Evolutionary conservation across 2,113 vertebrate species (phyloP), one percentile per base, ranked within the genome.

Genomic region (Ameiurus melas): DNA sequence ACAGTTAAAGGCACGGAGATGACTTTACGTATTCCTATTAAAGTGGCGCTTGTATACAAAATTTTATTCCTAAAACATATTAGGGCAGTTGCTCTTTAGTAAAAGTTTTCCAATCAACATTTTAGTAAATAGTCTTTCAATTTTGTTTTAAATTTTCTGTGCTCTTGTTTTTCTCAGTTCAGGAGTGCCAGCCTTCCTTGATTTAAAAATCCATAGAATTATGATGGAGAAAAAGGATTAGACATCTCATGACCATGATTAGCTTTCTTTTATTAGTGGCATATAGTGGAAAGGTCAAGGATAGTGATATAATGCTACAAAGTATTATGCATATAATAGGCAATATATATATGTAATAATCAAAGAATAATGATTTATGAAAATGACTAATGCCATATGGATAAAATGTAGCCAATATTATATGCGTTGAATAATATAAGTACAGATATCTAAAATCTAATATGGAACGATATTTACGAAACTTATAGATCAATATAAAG

Each of bases 241-340:
- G 10, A 81, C n/a, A 27, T 25, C 3, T 1, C 8, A 39, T 30
- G 33, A 58, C 12, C 2, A 12, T 57, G 51, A 19, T 68, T 6
- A 39, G 17, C 20, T 78, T 5, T 86, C 47, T 73, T 82, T 82
- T 82, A 62, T 89, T 89, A 89, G 79, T 87, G 81, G 57, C 84
- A 8, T 33, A 78, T 79, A 82, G 25, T 71, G 51, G 33, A 71
- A 87, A 86, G 87, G 53, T 19, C 93, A 82, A 88, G 68, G 79
- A 80, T 5, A 83, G 20, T 60, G 5, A 36, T 55, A 58, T 84
- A 27, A 88, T 43, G 57, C 80, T 86, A 84, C 57, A 73, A 47
- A 82, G 17, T 36, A 13, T 36, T 36, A 25, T 33, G 27, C 19
- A 58, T 60, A 39, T 25, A 81, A 13, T 14, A 13, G 12, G 14